Conservation (phyloP, 1,140 invertebrate species). For the Drosophila nikananu region DNA sequence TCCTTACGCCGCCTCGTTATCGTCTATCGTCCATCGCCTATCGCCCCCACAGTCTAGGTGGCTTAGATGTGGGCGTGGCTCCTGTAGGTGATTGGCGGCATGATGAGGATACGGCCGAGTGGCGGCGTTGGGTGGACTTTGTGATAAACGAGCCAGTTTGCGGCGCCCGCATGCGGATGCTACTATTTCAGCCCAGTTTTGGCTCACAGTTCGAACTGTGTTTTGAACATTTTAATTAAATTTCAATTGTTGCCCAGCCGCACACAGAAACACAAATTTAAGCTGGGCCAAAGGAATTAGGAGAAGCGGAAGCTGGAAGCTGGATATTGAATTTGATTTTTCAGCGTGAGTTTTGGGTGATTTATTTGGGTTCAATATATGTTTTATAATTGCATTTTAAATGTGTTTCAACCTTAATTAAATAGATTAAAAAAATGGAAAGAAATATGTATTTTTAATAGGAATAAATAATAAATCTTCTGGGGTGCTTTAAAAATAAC, state of each 20-base stretch:
- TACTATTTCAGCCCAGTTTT: conserved; percentile 15
- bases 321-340: not conserved
- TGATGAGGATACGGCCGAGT: not conserved
- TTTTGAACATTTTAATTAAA: conserved; percentile 63
- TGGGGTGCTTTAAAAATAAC: not conserved
- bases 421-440: not conserved
- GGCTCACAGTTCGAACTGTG: conserved; percentile 19
- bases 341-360: not conserved
- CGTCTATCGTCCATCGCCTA: conserved; percentile 10
- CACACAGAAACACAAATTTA: not conserved
- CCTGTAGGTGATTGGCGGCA: conserved; percentile 2
- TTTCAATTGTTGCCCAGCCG: conserved; percentile 46
- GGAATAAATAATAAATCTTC: not conserved
- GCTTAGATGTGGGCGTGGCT: conserved; percentile 42
- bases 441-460: not conserved
- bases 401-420: not conserved
- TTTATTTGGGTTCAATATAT: not conserved
- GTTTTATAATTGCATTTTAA: not conserved
- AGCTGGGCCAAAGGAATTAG: not conserved
- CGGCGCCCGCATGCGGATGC: conserved; percentile 33
- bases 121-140: not conserved
- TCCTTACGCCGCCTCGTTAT: conserved; percentile 59
- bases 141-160: conserved; percentile 43
- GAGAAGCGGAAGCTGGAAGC: not conserved
- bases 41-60: conserved; percentile 17